These are phyloP conservation scores for Perca fluviatilis DNA, from an alignment of 2,113 vertebrate genomes.

Conservation along the genomic window DNA sequence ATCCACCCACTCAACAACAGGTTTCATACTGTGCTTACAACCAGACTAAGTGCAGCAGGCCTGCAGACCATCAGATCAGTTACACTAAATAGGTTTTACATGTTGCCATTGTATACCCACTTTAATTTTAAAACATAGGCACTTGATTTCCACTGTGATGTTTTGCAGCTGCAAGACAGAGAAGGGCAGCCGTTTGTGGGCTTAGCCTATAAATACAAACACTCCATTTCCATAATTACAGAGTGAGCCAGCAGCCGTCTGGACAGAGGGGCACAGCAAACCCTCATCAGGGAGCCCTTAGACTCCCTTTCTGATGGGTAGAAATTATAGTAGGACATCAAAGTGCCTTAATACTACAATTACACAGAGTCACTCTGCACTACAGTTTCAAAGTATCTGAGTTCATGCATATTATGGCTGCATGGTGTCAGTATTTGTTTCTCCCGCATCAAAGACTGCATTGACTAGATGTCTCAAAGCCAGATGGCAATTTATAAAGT, in stretches of 20 bases:
- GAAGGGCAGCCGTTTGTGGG: constrained; percentile 89
- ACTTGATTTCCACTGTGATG: constrained; percentile 86
- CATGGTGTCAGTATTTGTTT: constrained; percentile 70
- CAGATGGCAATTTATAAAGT: constrained; percentile 43
- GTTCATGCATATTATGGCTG: constrained; percentile 59
- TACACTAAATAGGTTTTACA: constrained; percentile 52
- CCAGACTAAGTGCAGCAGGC: constrained; percentile 17
- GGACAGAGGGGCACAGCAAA: constrained; percentile 83
- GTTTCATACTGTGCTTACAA: constrained; percentile 1
- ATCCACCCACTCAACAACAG: constrained; percentile 48
- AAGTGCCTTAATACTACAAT: constrained; percentile 84
- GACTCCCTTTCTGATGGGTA: constrained; percentile 79
- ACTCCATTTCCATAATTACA: constrained; percentile 91
- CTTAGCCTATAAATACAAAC: constrained; percentile 96
- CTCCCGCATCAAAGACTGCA: constrained; percentile 59
- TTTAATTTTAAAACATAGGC: constrained; percentile 63
- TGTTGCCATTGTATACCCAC: constrained; percentile 65
- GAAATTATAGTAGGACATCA: constrained; percentile 82
- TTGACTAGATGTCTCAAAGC: constrained; percentile 45
- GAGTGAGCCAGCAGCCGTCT: constrained; percentile 90
- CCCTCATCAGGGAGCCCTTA: constrained; percentile 80
- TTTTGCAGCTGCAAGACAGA: constrained; percentile 89
- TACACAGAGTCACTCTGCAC: constrained; percentile 74
- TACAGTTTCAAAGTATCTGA: constrained; percentile 71
- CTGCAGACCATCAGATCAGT: constrained; percentile 57